These are phyloP conservation scores for Distichodus sexfasciatus DNA, from an alignment of 2,797 vertebrate genomes.

Conservation along the genomic window DNA sequence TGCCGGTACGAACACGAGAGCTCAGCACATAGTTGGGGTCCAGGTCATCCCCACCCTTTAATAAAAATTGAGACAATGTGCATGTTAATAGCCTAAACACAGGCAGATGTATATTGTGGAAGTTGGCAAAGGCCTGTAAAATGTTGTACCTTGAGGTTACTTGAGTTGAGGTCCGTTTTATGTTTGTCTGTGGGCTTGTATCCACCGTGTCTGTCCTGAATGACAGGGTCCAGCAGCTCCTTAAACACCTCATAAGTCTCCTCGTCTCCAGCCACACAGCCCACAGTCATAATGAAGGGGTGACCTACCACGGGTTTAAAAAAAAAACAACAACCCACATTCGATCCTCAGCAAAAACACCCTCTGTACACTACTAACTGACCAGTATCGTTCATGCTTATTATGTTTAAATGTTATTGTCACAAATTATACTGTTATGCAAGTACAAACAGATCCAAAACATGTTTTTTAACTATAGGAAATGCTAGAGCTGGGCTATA, in stretches of 20 bases:
- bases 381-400: no score
- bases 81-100: no score
- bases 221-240: constrained; percentile 88
- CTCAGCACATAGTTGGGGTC: constrained; percentile 93
- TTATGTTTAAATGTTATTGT: no score
- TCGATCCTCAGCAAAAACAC: neutral
- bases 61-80: no score
- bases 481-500: no score
- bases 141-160: constrained; percentile 82
- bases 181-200: constrained; percentile 95
- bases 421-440: no score
- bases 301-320: constrained; percentile 76
- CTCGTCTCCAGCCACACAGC: constrained; percentile 92
- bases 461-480: no score
- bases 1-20: constrained; percentile 91
- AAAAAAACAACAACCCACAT: no score
- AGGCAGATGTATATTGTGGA: neutral
- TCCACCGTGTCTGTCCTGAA: constrained; percentile 89
- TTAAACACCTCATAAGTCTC: constrained; percentile 89
- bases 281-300: constrained; percentile 95
- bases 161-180: constrained; percentile 89
- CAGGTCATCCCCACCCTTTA: constrained; percentile 93
- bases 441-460: no score
- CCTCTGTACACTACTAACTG: no score
- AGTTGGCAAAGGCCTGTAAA: neutral